Percentiles rank a stretch among this genome's conserved stretches.
Evolutionary conservation across 2,888 invertebrate species (phyloP).

Genomic region (Drosophila falleni): DNA sequence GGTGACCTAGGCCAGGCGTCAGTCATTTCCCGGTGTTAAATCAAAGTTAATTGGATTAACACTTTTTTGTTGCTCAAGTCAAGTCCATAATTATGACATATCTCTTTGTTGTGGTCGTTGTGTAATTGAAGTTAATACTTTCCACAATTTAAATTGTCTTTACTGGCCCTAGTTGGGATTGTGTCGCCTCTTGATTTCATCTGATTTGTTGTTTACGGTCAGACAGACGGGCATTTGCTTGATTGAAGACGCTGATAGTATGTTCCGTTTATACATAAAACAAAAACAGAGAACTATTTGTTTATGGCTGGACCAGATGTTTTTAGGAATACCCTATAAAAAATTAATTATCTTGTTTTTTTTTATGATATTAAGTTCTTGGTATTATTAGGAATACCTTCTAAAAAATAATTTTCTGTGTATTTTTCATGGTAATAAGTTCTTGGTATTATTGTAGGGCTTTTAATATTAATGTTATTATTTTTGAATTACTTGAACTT

Average conservation of each 20-base stretch:
- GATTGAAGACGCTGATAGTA: constrained; percentile 62
- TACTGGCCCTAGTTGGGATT: constrained; percentile 11
- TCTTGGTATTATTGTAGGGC: not conserved
- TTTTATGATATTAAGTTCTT: too few relatives aligned
- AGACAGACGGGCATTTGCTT: constrained; percentile 66
- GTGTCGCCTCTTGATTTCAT: constrained; percentile 12
- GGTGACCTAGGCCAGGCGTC: constrained; percentile 61
- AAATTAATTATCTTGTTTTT: too few relatives aligned
- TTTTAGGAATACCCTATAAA: constrained; percentile 39
- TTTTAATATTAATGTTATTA: not conserved
- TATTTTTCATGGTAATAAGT: too few relatives aligned
- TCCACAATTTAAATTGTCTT: constrained; percentile 47
- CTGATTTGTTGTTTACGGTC: constrained; percentile 49
- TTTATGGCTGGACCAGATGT: not conserved
- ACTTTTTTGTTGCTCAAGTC: constrained; percentile 51
- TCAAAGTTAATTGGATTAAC: constrained; percentile 75
- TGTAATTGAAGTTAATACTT: constrained; percentile 67
- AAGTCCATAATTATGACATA: constrained; percentile 67
- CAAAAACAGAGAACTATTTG: not conserved
- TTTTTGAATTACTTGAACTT: too few relatives aligned
- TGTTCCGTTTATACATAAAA: not conserved
- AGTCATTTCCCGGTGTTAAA: constrained; percentile 62
- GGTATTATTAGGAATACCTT: constrained; percentile 32
- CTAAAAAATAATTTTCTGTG: constrained; percentile 25
- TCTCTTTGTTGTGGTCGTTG: constrained; percentile 56